phyloP scores from a whole-genome alignment of 2,113 vertebrate genomes.

The Indicator maculatus region DNA sequence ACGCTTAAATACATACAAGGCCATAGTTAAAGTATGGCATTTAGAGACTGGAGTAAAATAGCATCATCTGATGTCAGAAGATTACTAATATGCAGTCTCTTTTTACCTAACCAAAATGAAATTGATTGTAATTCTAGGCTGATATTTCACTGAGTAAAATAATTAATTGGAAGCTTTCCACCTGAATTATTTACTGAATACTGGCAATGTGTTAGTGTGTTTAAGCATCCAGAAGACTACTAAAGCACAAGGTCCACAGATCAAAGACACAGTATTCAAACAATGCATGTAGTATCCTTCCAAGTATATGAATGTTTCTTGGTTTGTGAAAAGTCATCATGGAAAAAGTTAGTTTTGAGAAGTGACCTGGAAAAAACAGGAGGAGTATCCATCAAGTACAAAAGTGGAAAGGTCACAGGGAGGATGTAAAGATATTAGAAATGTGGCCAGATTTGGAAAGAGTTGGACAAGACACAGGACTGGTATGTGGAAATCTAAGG shows the following conservation, averaged over 20 bases:
- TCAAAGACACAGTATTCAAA: constrained; percentile 39
- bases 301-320: neutral
- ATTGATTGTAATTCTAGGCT: neutral
- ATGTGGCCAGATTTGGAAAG: neutral
- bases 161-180: constrained; percentile 19
- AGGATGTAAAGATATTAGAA: neutral
- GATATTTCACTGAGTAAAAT: neutral
- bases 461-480: neutral
- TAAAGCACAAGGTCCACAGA: constrained; percentile 21
- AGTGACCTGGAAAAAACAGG: constrained; percentile 36
- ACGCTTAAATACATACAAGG: constrained; percentile 19
- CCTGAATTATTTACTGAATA: neutral
- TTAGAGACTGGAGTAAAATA: neutral
- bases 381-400: neutral
- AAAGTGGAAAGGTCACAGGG: neutral
- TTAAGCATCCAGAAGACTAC: neutral
- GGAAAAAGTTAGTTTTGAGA: constrained; percentile 37
- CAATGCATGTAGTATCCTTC: constrained; percentile 20
- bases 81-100: neutral
- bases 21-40: neutral
- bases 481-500: neutral
- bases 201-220: neutral
- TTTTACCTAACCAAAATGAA: neutral
- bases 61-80: constrained; percentile 24
- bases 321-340: constrained; percentile 10